Evolutionary conservation across 2,888 invertebrate species (phyloP), one percentile per base, ranked within the genome.

Genomic region (Apomyelois bistriatella): DNA sequence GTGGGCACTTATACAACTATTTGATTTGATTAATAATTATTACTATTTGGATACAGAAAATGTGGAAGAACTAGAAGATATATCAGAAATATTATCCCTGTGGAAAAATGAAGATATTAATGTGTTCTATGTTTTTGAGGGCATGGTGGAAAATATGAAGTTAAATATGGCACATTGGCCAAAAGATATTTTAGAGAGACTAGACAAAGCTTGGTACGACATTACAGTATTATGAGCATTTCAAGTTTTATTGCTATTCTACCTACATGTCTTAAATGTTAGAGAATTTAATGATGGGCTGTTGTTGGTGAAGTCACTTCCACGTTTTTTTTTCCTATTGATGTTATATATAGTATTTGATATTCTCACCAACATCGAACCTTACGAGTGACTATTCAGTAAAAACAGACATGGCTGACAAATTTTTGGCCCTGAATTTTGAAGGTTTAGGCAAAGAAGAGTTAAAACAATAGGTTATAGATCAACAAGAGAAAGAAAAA

Each of bases 11-110:
- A 55, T 59, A 1, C 55, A 72, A 1, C 51, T 81, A 4, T 72
- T 76, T 22, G 55, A 58, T 50, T 28, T 61, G 1, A 58, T 82
- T 13, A 74, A 82, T 32, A 58, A 60, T 7, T 65, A 68, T 12
- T 82, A 75, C 51, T 62, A 72, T 15, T 46, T 79, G 0, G 70
- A 68, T 48, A 55, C 64, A 8, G 55, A 64, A 3, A 77, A 76
- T 48, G 53, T 63, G 38, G 64, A 62, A 15, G 51, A 61, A 28
- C 58, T 81, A 32, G 65, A 72, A 40, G 58, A 55, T 9, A 61
- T 77, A 38, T 65, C 72, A 0, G 59, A 65, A 41, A 62, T 65
- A 55, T 51, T 77, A 6, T 38, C 41, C 1, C 16, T 38, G 22
- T 40, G 40, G 50, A 50, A 17, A 10, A 4, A 15, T 16, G 28